These are phyloP conservation scores for Marasmarcha lunaedactyla DNA, from an alignment of 2,888 invertebrate genomes.

Conservation along the genomic window DNA sequence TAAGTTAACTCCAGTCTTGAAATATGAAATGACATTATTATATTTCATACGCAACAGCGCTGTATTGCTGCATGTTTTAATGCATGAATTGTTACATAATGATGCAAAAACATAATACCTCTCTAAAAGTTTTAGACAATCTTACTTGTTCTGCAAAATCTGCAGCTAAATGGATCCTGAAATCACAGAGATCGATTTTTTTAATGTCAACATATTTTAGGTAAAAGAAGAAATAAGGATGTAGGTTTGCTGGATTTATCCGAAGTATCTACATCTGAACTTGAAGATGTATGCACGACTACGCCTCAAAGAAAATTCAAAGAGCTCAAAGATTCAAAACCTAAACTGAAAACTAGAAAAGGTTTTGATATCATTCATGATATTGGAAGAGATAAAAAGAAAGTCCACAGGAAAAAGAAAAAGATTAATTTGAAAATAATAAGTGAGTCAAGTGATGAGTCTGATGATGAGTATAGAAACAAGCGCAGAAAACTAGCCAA, in stretches of 20 bases:
- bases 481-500: conserved; percentile 63
- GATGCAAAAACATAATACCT: no score
- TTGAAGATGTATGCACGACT: conserved; percentile 27
- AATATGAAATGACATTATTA: no score
- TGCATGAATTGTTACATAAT: no score
- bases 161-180: no score
- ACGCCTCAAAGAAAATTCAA: conserved; percentile 7
- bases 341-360: conserved; percentile 35
- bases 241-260: conserved; percentile 32
- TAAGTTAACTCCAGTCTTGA: no score
- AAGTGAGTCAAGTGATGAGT: conserved; percentile 49
- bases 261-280: conserved; percentile 40
- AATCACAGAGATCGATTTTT: no score
- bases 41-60: no score
- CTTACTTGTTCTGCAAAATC: no score
- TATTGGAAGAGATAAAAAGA: conserved; percentile 23
- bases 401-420: conserved; percentile 25
- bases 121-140: no score
- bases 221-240: conserved; percentile 17
- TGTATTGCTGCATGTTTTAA: no score
- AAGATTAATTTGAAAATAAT: conserved; percentile 27
- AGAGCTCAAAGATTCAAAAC: conserved; percentile 25
- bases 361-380: conserved; percentile 19
- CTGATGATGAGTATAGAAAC: conserved; percentile 53
- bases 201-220: no score